Evolutionary conservation across 2,888 invertebrate species (phyloP).

Genomic region (Catocala nupta): DNA sequence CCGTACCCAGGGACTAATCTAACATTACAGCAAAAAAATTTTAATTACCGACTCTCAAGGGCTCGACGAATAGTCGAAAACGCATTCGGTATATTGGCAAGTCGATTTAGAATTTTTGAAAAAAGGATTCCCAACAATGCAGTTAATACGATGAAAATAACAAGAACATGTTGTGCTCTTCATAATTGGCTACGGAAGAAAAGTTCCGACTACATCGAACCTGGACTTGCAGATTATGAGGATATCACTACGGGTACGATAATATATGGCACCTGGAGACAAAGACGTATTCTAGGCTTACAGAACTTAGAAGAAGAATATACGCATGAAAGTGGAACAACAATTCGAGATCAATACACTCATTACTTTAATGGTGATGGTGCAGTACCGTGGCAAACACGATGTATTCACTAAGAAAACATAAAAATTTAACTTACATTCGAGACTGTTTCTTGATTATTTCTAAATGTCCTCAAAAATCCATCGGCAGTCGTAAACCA

Average conservation of each 20-base stretch:
- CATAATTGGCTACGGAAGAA: constrained; percentile 47
- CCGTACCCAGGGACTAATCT: constrained; percentile 30
- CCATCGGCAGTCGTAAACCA: constrained; percentile 36
- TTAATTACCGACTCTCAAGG: constrained; percentile 48
- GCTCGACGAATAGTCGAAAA: constrained; percentile 43
- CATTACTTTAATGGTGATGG: too few species aligned
- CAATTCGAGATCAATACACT: too few species aligned
- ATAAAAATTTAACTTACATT: constrained; percentile 25
- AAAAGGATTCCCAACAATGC: constrained; percentile 22
- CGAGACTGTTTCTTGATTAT: constrained; percentile 16
- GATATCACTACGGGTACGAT: too few species aligned
- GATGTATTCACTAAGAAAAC: too few species aligned
- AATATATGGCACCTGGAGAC: too few species aligned
- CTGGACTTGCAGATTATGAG: too few species aligned
- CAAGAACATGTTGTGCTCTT: constrained; percentile 43
- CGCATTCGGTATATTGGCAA: constrained; percentile 44
- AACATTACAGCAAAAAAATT: constrained; percentile 36
- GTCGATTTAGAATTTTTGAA: constrained; percentile 27
- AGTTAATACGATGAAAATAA: constrained; percentile 35
- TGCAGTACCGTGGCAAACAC: too few species aligned
- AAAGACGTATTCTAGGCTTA: too few species aligned
- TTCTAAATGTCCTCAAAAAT: constrained; percentile 29
- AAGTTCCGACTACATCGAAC: neutral
- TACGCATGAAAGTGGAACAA: too few species aligned
- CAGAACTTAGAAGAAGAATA: too few species aligned